These are phyloP conservation scores for Oplegnathus fasciatus DNA, from an alignment of 2,113 vertebrate genomes.

Conservation along the genomic window DNA sequence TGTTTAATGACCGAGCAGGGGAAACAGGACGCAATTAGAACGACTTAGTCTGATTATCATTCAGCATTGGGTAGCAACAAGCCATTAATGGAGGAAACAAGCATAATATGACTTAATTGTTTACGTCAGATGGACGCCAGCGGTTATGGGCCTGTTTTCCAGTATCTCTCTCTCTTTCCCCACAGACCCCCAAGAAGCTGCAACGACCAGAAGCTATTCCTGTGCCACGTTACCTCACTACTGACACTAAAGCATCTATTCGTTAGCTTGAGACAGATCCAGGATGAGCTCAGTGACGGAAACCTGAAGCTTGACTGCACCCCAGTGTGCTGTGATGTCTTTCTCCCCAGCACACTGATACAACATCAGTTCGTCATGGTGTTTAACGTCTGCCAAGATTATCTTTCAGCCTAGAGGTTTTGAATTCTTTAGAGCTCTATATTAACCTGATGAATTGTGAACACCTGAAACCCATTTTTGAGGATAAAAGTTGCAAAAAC, in stretches of 20 bases:
- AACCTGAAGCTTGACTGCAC: conserved; percentile 14
- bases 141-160: conserved; percentile 22
- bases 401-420: conserved; percentile 83
- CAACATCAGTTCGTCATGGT: conserved; percentile 78
- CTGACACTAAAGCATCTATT: conserved; percentile 3
- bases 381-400: conserved; percentile 82
- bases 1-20: conserved; percentile 32
- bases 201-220: background rate
- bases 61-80: conserved; percentile 52
- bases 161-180: background rate
- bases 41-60: conserved; percentile 62
- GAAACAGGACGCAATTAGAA: conserved; percentile 38
- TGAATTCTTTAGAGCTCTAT: conserved; percentile 70
- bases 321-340: background rate
- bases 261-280: background rate
- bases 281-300: background rate
- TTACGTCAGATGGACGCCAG: conserved; percentile 30
- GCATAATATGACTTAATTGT: conserved; percentile 20
- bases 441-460: conserved; percentile 65
- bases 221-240: background rate
- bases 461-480: conserved; percentile 83
- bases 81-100: conserved; percentile 47
- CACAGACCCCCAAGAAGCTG: conserved; percentile 18
- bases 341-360: conserved; percentile 65
- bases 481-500: conserved; percentile 78